phyloP scores from a whole-genome alignment of 2,113 vertebrate genomes.

The Philantomba maxwellii region DNA sequence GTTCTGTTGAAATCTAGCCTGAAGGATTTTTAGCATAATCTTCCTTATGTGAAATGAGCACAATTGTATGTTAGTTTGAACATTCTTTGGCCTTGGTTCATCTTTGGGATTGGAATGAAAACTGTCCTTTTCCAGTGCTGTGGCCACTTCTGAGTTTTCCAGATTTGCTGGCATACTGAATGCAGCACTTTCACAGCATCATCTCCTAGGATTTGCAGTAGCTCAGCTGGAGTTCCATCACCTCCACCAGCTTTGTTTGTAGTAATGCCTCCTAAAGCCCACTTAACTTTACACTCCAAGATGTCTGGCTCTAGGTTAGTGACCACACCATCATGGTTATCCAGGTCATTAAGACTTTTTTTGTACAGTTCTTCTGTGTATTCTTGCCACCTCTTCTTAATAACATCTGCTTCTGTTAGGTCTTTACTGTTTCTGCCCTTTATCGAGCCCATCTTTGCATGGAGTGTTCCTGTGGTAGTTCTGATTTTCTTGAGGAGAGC shows the following conservation, averaged over 20 bases:
- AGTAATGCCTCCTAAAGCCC: not conserved
- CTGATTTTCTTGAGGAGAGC: not conserved
- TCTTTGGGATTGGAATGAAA: not conserved
- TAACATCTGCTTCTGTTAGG: not conserved
- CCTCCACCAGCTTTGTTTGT: not conserved
- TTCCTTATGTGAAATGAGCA: too few species aligned
- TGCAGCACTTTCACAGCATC: not conserved
- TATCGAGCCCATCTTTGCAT: not conserved
- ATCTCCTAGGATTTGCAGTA: not conserved
- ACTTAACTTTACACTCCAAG: not conserved
- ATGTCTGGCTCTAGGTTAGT: not conserved
- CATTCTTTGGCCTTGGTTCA: not conserved
- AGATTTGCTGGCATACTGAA: not conserved
- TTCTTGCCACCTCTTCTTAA: not conserved
- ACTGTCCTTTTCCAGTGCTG: not conserved
- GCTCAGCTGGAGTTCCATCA: not conserved
- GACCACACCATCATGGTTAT: not conserved
- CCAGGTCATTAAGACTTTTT: not conserved
- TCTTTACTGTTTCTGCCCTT: not conserved
- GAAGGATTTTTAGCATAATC: too few species aligned
- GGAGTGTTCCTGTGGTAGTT: not conserved
- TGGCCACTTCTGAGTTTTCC: not conserved
- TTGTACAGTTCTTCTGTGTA: not conserved
- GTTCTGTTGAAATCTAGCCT: not conserved
- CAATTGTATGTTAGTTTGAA: not conserved